phyloP scores from a whole-genome alignment of 2,797 vertebrate species.

The Microchirus variegatus region DNA sequence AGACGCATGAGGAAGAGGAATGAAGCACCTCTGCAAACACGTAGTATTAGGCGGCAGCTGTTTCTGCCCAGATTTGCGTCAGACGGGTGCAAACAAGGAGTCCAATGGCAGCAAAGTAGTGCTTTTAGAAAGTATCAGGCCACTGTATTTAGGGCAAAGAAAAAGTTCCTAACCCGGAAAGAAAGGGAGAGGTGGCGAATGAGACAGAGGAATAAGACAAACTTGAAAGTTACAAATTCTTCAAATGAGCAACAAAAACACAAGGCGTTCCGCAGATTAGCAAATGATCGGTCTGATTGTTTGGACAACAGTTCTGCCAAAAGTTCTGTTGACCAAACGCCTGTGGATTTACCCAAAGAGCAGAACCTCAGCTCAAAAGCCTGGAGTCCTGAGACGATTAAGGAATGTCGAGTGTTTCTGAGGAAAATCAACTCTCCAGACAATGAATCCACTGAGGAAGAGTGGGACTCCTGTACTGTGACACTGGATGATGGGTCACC shows the following conservation, averaged over 20 bases:
- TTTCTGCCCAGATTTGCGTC: slow-evolving; percentile 38
- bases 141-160: slow-evolving; percentile 69
- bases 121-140: slow-evolving; percentile 56
- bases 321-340: slow-evolving; percentile 65
- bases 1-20: slow-evolving; percentile 78
- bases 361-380: slow-evolving; percentile 76
- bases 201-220: slow-evolving; percentile 32
- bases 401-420: slow-evolving; percentile 95
- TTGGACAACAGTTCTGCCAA: slow-evolving; percentile 29
- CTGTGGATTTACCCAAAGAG: slow-evolving; percentile 65
- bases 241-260: slow-evolving; percentile 36
- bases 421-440: slow-evolving; percentile 92
- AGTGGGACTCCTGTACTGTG: slow-evolving; percentile 80
- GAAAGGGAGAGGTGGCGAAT: slow-evolving; percentile 57
- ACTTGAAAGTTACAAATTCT: slow-evolving; percentile 2
- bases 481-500: slow-evolving; percentile 78
- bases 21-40: slow-evolving; percentile 42
- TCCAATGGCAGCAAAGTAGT: slow-evolving; percentile 34
- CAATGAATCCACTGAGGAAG: slow-evolving; percentile 77
- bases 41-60: slow-evolving; percentile 70
- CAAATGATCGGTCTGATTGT: slow-evolving; percentile 38
- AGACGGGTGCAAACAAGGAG: slow-evolving; percentile 11
- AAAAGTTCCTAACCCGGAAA: slow-evolving; percentile 67
- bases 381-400: slow-evolving; percentile 89
- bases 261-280: slow-evolving; percentile 41